These are phyloP conservation scores for Megaleporinus macrocephalus DNA, from an alignment of 2,113 vertebrate genomes.

Conservation along the genomic window DNA sequence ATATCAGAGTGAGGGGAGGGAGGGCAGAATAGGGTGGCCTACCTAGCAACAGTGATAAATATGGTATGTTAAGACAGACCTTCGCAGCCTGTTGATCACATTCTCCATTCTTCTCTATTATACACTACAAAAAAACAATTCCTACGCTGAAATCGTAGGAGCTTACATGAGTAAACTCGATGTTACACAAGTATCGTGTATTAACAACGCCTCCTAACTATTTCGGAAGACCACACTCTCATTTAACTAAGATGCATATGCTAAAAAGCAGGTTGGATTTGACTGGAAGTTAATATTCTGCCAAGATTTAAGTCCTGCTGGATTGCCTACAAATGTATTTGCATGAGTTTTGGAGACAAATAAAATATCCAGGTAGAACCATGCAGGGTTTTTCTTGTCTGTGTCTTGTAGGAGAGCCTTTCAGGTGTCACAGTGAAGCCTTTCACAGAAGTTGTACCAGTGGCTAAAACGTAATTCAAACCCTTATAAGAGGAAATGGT, in stretches of 20 bases:
- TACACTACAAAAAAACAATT: neutral
- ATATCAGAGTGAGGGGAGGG: slow-evolving; percentile 44
- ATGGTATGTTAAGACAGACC: slow-evolving; percentile 1
- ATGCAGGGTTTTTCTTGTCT: no score
- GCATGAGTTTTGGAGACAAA: neutral
- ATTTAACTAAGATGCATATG: neutral
- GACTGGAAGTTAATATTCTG: neutral
- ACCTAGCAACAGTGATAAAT: slow-evolving; percentile 4
- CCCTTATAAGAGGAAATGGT: no score
- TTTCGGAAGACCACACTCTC: neutral
- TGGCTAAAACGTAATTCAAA: no score
- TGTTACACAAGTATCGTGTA: no score
- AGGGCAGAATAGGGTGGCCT: slow-evolving; percentile 19
- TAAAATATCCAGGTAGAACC: neutral
- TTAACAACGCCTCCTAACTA: neutral
- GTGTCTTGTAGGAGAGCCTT: no score
- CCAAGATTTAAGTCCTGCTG: neutral
- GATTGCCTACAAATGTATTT: neutral
- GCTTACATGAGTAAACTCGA: no score
- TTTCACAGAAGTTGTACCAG: no score
- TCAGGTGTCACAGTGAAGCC: no score
- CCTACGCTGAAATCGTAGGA: no score
- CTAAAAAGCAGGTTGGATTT: neutral
- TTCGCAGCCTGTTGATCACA: neutral
- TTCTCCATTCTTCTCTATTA: neutral